phyloP scores from a whole-genome alignment of 2,113 vertebrate species.

The Urocynchramus pylzowi region DNA sequence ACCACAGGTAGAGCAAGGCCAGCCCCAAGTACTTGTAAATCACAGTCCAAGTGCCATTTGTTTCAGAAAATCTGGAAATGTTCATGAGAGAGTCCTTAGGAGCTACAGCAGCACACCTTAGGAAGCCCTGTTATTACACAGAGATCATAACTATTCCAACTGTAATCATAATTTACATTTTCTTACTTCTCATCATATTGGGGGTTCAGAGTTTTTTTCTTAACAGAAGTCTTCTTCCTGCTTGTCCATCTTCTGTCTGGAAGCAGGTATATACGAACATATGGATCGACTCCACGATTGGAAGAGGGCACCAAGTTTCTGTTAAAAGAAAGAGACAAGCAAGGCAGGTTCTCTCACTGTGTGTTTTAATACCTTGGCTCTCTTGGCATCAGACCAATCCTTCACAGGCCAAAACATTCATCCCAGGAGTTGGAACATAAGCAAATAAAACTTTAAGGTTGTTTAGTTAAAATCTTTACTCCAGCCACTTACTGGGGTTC shows the following conservation, averaged over 20 bases:
- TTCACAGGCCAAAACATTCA: neutral
- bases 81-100: neutral
- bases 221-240: conserved; percentile 86
- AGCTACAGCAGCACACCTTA: neutral
- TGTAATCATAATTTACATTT: neutral
- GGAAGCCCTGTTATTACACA: neutral
- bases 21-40: neutral
- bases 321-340: neutral
- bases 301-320: conserved; percentile 85
- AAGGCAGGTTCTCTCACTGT: neutral
- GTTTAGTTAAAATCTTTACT: neutral
- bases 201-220: conserved; percentile 84
- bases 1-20: neutral
- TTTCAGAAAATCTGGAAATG: neutral
- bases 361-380: neutral
- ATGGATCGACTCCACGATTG: conserved; percentile 84
- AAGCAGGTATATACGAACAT: conserved; percentile 90
- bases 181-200: conserved; percentile 88
- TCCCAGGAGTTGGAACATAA: neutral
- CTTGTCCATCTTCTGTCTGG: conserved; percentile 88
- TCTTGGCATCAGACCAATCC: neutral
- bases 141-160: neutral
- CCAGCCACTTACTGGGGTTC: neutral
- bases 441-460: neutral
- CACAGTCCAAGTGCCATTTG: neutral